Percentiles rank a stretch among this genome's conserved stretches.
Evolutionary conservation across 2,888 invertebrate genomes (phyloP).

Genomic region (Zygogramma bicolorata): DNA sequence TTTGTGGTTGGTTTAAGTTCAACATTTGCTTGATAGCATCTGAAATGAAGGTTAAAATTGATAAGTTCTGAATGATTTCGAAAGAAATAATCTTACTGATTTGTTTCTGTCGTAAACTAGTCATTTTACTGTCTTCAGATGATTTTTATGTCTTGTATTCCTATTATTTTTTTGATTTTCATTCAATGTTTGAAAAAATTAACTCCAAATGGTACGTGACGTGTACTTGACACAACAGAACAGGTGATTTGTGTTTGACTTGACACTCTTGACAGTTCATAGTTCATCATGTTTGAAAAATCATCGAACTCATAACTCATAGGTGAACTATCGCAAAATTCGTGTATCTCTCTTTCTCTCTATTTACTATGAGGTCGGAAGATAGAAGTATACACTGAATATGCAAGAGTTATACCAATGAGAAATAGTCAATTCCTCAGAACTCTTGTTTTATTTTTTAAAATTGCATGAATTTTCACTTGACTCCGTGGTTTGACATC

Average conservation of each 20-base stretch:
- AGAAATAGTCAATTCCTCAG: too few species aligned
- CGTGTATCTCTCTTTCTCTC: too few species aligned
- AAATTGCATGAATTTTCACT: too few species aligned
- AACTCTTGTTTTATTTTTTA: too few species aligned
- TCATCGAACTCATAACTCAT: too few species aligned
- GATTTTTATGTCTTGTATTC: not conserved
- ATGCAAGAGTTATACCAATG: too few species aligned
- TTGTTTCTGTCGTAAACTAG: constrained; percentile 78
- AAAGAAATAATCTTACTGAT: constrained; percentile 70
- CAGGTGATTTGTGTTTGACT: not conserved
- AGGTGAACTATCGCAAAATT: too few species aligned
- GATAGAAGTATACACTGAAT: too few species aligned
- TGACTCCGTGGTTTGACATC: too few species aligned
- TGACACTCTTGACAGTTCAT: not conserved
- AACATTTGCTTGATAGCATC: constrained; percentile 96
- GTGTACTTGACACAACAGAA: not conserved
- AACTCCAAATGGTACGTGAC: not conserved
- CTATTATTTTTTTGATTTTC: not conserved
- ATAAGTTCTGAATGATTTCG: constrained; percentile 32
- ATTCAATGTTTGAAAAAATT: not conserved
- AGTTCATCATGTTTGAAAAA: not conserved
- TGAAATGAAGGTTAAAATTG: constrained; percentile 65
- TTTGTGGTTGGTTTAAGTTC: constrained; percentile 87
- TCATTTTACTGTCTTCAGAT: constrained; percentile 66
- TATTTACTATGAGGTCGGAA: too few species aligned